Evolutionary conservation across 2,113 vertebrate species (phyloP), one percentile per base, ranked within the genome.

Genomic region (Sylvietta virens): DNA sequence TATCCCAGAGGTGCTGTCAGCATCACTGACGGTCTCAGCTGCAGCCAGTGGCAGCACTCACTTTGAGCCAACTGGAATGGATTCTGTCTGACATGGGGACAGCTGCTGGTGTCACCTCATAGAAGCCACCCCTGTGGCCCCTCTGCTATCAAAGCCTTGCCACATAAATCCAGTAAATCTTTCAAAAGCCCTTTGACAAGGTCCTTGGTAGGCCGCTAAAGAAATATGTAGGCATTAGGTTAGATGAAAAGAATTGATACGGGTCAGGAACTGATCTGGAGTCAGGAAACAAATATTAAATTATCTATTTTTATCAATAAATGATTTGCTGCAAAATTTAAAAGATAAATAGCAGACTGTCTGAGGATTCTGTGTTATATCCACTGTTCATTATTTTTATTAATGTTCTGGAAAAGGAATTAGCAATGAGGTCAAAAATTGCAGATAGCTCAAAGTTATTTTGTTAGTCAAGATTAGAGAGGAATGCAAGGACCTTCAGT

Each of bases 41-140:
- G 15, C 26, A 30, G 31, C 24, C 28, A 45, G 31, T 4, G 1
- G 3, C 4, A 2, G 23, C 4, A 24, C 14, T 5, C 1, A 18
- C 26, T 45, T 78, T 27, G 21, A 57, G 45, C 5, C 5, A 9
- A 1, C 9, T 47, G 37, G 45, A 78, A 39, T 8, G 35, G 22
- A 21, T 72, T 64, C 33, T 67, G 3, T 56, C 13, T 53, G n/a
- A 74, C 18, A 39, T 18, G 24, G 7, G 33, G 30, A 19, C 27
- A 70, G 27, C 18, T 85, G 39, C 44, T 65, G 9, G 17, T 73
- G 15, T 39, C 30, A 27, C 22, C 40, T 81, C 27, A 57, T 15
- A 65, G 33, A 73, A 78, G 16, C 5, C 19, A 72, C 3, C 15
- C 6, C 24, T 17, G 6, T 13, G 9, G 26, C 26, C 12, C 7